Evolutionary conservation across 2,113 vertebrate species (phyloP), one percentile per base, ranked within the genome.

Genomic region (Pipa parva): DNA sequence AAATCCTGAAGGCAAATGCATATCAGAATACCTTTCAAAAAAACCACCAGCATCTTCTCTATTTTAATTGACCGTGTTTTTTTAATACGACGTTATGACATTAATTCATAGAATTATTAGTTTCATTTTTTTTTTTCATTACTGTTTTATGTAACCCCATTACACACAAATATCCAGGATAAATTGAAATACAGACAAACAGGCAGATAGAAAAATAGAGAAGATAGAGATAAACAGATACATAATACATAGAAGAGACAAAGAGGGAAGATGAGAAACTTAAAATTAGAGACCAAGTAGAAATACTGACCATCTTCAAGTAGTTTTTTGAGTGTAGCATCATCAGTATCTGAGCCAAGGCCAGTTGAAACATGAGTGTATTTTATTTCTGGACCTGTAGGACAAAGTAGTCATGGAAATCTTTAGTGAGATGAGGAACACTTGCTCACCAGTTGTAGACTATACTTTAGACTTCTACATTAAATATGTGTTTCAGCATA

Each of bases 351-450:
- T 72, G 73, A 33, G 24, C 63, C 75, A 22, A 70, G 59, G 49
- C 81, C 81, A 52, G 85, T 65, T 56, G 88, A 85, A 74, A 91
- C 84, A 65, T 79, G 78, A 20, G 87, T 88, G 2, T 84, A 87
- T 80, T 87, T 87, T 76, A 89, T 83, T 81, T 85, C 86, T 68
- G 87, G 85, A 65, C 85, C 87, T 89, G 55, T 58, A 68, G 49
- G 26, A 73, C 54, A 31, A 31, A 31, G 5, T 6, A 31, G 5
- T 10, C 29, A 31, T 31, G 5, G 29, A 31, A n/a, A n/a, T n/a
- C n/a, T n/a, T n/a, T n/a, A n/a, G n/a, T n/a, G n/a, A n/a, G n/a
- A n/a, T n/a, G n/a, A n/a, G n/a, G n/a, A n/a, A n/a, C n/a, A n/a
- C n/a, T n/a, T n/a, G n/a, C n/a, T n/a, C n/a, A n/a, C n/a, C n/a